Evolutionary conservation across 2,113 vertebrate species (phyloP).

Genomic region (Martes martes): DNA sequence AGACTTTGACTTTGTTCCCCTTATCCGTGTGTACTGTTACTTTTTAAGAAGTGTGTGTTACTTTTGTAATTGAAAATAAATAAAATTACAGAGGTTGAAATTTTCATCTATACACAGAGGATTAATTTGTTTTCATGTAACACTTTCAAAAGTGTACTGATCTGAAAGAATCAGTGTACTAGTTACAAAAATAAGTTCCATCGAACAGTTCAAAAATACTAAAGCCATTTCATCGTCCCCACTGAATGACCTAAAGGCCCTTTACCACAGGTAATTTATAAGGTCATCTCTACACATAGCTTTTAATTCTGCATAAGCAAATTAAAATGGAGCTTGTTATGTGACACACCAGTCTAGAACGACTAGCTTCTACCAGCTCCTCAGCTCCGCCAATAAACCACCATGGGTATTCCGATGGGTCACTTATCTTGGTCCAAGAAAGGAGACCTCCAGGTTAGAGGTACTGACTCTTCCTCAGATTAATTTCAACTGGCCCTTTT

Average conservation of each 20-base stretch:
- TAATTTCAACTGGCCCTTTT: neutral
- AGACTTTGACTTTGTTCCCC: neutral
- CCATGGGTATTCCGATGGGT: neutral
- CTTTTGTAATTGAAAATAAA: neutral
- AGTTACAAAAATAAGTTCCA: neutral
- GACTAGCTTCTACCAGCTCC: neutral
- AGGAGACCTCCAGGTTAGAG: neutral
- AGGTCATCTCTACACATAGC: neutral
- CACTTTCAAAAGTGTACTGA: neutral
- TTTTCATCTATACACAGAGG: neutral
- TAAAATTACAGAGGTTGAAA: neutral
- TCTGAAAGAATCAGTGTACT: neutral
- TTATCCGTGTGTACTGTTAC: neutral
- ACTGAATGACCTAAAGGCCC: neutral
- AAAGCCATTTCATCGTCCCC: neutral
- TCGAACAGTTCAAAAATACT: constrained; percentile 4
- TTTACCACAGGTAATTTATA: neutral
- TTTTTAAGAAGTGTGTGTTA: neutral
- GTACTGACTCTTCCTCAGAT: neutral
- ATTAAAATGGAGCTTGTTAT: neutral
- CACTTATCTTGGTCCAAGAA: neutral
- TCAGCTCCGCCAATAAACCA: neutral
- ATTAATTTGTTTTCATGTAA: neutral
- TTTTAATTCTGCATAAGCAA: neutral
- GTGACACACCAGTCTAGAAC: neutral